These are phyloP conservation scores for Crotalus tigris DNA, from an alignment of 2,113 vertebrate genomes.

Conservation along the genomic window DNA sequence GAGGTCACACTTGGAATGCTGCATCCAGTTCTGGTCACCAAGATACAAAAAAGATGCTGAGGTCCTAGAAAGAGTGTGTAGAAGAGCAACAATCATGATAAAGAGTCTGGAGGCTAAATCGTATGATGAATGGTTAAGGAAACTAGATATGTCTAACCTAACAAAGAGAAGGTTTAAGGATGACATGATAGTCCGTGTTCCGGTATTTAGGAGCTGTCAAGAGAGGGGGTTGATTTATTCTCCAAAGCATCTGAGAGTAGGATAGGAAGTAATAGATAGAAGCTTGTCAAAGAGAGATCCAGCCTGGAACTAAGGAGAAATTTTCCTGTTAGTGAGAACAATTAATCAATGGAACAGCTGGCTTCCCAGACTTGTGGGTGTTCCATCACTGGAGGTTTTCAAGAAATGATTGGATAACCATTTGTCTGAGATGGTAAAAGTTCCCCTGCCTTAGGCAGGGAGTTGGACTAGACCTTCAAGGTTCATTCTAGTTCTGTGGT, in stretches of 20 bases:
- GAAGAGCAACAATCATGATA: neutral
- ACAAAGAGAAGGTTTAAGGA: neutral
- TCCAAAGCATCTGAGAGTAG: neutral
- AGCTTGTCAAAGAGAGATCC: neutral
- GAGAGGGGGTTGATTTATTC: neutral
- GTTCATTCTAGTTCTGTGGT: neutral
- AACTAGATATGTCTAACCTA: neutral
- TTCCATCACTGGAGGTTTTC: neutral
- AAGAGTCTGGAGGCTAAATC: neutral
- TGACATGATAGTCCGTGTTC: neutral
- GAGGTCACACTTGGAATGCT: neutral
- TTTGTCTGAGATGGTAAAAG: neutral
- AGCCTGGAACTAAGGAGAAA: neutral
- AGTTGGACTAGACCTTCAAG: neutral
- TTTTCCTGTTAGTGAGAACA: neutral
- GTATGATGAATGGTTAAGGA: neutral
- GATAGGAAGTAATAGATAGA: neutral
- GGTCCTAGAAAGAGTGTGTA: neutral
- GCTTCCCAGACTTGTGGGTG: neutral
- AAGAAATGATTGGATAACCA: neutral
- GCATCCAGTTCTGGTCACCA: neutral
- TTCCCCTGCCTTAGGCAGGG: neutral
- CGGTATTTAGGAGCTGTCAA: neutral
- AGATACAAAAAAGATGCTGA: neutral
- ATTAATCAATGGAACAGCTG: neutral